Percentiles rank a stretch among this genome's conserved stretches.
Evolutionary conservation across 2,113 vertebrate species (phyloP).

Genomic region (Morone chrysops): DNA sequence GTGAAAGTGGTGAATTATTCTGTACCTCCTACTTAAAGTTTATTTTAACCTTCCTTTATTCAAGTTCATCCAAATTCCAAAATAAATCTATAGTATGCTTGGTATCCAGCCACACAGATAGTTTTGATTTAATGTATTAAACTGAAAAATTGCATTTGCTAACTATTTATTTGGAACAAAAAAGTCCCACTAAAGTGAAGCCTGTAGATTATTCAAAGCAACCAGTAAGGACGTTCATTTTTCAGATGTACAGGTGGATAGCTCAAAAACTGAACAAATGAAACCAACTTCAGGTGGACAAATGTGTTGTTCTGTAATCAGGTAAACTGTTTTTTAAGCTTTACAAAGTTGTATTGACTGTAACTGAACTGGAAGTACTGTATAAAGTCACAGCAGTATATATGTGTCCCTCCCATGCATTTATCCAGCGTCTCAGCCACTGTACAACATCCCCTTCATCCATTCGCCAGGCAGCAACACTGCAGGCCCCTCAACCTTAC

Average conservation of each 20-base stretch:
- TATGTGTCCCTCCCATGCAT: background rate
- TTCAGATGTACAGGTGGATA: background rate
- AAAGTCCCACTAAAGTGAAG: background rate
- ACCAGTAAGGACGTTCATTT: background rate
- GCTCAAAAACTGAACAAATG: background rate
- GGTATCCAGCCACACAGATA: too few relatives aligned
- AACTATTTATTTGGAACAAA: background rate
- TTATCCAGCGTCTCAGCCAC: slow-evolving; percentile 1
- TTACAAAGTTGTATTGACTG: background rate
- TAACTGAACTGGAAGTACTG: background rate
- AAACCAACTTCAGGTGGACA: background rate
- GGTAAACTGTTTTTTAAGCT: background rate
- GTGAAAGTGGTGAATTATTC: background rate
- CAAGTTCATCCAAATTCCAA: background rate
- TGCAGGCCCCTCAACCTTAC: slow-evolving; percentile 19
- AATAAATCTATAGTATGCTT: too few relatives aligned
- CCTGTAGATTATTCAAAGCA: background rate
- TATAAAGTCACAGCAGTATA: background rate
- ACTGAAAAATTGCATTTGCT: background rate
- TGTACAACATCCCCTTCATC: background rate
- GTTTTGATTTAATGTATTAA: background rate
- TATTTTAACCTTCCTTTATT: background rate
- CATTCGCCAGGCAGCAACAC: slow-evolving; percentile 26
- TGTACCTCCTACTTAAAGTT: too few relatives aligned
- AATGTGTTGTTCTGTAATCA: background rate